These are phyloP conservation scores for Crematogaster levior DNA, from an alignment of 2,888 invertebrate genomes.

Conservation along the genomic window DNA sequence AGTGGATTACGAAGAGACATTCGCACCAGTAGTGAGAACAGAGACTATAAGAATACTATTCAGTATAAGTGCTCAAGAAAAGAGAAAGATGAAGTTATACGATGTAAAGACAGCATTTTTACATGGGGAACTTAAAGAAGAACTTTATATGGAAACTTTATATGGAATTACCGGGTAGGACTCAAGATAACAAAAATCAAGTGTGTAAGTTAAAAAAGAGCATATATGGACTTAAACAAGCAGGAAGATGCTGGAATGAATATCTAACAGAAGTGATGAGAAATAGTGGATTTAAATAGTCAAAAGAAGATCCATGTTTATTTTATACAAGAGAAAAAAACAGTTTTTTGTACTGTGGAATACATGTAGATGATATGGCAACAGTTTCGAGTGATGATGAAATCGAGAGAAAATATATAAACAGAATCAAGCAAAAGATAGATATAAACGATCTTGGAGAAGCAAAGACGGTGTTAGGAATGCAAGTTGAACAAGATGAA, in stretches of 20 bases:
- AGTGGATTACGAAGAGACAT: slow-evolving; percentile 25
- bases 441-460: slow-evolving; percentile 10
- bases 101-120: slow-evolving; percentile 10
- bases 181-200: not conserved
- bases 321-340: too few relatives aligned
- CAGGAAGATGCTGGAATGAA: too few relatives aligned
- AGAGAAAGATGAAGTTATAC: not conserved
- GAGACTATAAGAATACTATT: slow-evolving; percentile 11
- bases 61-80: not conserved
- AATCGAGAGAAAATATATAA: not conserved
- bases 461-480: slow-evolving; percentile 2
- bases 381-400: not conserved
- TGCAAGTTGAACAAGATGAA: slow-evolving; percentile 10
- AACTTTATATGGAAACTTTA: too few relatives aligned
- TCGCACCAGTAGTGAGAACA: too few relatives aligned
- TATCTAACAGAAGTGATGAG: too few relatives aligned
- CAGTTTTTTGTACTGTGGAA: too few relatives aligned
- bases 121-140: not conserved
- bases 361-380: slow-evolving; percentile 33
- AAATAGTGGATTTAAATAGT: too few relatives aligned
- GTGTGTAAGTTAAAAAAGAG: slow-evolving; percentile 22
- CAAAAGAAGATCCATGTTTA: too few relatives aligned
- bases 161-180: not conserved
- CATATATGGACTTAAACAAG: too few relatives aligned
- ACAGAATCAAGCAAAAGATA: not conserved